These are phyloP conservation scores for Pseudotriccus pelzelni DNA, from an alignment of 2,797 vertebrate genomes.

Conservation along the genomic window DNA sequence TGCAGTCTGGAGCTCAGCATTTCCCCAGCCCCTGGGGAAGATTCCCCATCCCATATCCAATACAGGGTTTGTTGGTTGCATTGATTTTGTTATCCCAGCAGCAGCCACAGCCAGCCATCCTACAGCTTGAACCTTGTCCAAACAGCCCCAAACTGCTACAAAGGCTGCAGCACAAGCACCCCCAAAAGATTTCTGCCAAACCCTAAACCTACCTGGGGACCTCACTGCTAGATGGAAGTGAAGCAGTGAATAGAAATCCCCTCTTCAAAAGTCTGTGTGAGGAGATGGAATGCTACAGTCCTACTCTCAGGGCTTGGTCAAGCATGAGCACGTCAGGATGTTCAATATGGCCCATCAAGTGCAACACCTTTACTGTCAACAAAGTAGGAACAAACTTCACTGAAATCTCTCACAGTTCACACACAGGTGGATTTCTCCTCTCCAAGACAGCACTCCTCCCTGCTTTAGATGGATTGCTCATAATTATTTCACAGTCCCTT, in stretches of 20 bases:
- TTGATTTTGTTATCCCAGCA: background rate
- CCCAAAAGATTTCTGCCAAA: background rate
- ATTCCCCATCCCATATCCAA: fast-evolving
- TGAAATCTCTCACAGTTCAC: background rate
- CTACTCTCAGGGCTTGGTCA: background rate
- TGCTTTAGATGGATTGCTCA: background rate
- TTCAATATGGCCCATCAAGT: background rate
- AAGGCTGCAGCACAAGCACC: background rate
- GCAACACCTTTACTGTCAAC: too few species aligned
- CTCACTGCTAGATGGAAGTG: background rate
- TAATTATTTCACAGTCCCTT: background rate
- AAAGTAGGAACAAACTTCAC: background rate
- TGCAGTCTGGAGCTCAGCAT: background rate
- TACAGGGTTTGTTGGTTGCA: background rate
- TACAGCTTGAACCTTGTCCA: background rate
- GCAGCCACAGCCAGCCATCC: background rate
- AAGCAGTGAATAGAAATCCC: background rate
- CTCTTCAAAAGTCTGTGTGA: background rate
- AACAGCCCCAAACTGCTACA: background rate
- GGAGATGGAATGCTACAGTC: background rate
- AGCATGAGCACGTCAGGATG: fast-evolving
- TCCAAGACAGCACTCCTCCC: background rate
- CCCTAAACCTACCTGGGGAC: background rate
- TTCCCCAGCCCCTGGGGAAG: background rate
- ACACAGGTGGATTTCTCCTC: background rate